Conservation (phyloP, 35 echinoderm and acorn worm genomes). For the Lytechinus variegatus region DNA sequence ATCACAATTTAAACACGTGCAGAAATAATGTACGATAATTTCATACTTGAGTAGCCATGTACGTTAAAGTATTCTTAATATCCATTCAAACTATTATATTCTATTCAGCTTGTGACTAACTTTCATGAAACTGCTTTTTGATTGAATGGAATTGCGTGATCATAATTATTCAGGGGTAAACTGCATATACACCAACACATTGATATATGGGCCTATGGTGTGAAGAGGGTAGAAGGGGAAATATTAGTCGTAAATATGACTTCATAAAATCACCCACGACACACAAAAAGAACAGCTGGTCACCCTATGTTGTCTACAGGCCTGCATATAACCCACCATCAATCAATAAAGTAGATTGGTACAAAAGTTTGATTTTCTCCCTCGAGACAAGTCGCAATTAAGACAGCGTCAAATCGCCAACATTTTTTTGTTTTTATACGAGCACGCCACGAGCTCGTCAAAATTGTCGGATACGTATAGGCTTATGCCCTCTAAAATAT, state of each 20-base stretch:
- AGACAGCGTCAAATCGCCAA: neutral
- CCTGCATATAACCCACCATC: neutral
- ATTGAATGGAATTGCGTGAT: no score
- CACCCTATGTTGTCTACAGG: neutral
- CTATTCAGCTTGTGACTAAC: no score
- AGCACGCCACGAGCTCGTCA: neutral
- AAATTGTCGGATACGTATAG: neutral
- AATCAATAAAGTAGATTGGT: neutral
- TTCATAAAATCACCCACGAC: neutral
- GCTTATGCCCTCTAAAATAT: no score
- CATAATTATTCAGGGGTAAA: neutral
- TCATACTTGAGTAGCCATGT: no score
- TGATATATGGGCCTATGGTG: neutral
- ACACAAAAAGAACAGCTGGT: neutral
- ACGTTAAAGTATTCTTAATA: no score
- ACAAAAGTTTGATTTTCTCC: neutral
- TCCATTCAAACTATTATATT: no score
- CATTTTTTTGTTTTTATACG: neutral
- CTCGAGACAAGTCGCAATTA: neutral
- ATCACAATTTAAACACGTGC: no score
- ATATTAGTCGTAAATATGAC: neutral
- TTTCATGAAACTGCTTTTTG: no score
- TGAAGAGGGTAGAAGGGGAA: neutral
- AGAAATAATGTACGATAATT: no score
- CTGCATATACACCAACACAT: neutral